A percentile compares a stretch with the other conserved stretches of the same genome.
Evolutionary conservation across 1,140 invertebrate genomes (phyloP).

Genomic region (Magallana ariakensis): DNA sequence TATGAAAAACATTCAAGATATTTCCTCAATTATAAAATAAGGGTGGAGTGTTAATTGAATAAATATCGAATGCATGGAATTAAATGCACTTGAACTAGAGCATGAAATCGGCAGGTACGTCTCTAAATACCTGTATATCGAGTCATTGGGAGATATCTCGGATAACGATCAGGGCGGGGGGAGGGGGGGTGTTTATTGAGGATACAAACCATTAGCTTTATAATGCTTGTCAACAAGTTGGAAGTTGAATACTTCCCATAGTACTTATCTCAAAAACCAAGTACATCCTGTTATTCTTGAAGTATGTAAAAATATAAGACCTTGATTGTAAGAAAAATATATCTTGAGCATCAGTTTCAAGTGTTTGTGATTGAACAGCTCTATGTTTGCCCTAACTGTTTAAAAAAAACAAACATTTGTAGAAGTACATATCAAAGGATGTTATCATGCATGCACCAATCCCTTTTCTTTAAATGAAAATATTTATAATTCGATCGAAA

Average conservation of each 20-base stretch:
- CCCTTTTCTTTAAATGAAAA: no score
- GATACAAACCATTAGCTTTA: not conserved
- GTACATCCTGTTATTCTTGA: slow-evolving; percentile 16
- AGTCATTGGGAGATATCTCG: not conserved
- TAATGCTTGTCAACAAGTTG: slow-evolving; percentile 2
- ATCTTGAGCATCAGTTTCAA: no score
- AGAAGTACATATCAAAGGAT: no score
- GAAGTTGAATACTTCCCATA: slow-evolving; percentile 9
- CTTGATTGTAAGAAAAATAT: no score
- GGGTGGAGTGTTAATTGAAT: slow-evolving; percentile 17
- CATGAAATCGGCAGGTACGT: not conserved
- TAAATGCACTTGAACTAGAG: slow-evolving; percentile 18
- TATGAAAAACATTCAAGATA: not conserved
- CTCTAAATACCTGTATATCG: not conserved
- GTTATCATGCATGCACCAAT: no score
- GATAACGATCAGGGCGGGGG: no score
- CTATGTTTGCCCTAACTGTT: no score
- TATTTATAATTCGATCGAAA: no score
- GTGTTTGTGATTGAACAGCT: no score
- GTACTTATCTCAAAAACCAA: not conserved
- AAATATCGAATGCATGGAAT: not conserved
- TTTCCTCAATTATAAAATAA: not conserved
- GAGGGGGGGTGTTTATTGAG: not conserved
- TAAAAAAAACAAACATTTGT: no score
- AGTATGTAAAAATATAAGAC: not conserved